phyloP scores from a whole-genome alignment of 1,140 invertebrate species.

The Drosophila willistoni region DNA sequence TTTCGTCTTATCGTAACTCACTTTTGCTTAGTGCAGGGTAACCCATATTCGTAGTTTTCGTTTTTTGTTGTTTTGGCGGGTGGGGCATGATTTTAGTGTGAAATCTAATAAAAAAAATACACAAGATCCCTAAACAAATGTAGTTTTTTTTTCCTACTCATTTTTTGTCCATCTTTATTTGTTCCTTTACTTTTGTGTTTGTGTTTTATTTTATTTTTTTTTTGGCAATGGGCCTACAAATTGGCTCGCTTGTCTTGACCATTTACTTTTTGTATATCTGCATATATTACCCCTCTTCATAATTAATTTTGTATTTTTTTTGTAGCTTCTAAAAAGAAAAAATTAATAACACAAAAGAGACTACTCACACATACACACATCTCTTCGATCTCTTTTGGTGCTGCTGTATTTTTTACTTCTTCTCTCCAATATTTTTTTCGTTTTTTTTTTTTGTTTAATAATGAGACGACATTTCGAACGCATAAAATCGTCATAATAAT shows the following conservation, averaged over 20 bases:
- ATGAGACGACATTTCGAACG: conserved; percentile 83
- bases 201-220: conserved; percentile 23
- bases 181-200: conserved; percentile 21
- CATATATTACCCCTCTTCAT: conserved; percentile 60
- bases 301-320: conserved; percentile 64
- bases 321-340: conserved; percentile 4
- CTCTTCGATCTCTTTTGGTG: conserved; percentile 19
- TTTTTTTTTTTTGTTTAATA: conserved; percentile 79
- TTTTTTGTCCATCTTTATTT: conserved; percentile 6
- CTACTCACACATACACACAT: conserved; percentile 15
- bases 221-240: conserved; percentile 76
- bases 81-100: conserved; percentile 11
- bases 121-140: background rate
- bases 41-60: background rate
- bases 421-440: conserved; percentile 46
- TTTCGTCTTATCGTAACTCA: too few relatives aligned
- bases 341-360: conserved; percentile 23
- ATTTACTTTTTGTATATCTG: conserved; percentile 24
- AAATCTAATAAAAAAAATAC: conserved; percentile 21
- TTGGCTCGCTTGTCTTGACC: conserved; percentile 66
- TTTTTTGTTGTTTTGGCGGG: background rate
- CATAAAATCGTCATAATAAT: conserved; percentile 83
- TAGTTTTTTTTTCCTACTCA: conserved; percentile 7
- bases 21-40: background rate
- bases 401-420: conserved; percentile 39